Percentiles rank a stretch among this genome's conserved stretches.
phyloP scores from a whole-genome alignment of 2,113 vertebrate genomes.

The Nothobranchius furzeri region DNA sequence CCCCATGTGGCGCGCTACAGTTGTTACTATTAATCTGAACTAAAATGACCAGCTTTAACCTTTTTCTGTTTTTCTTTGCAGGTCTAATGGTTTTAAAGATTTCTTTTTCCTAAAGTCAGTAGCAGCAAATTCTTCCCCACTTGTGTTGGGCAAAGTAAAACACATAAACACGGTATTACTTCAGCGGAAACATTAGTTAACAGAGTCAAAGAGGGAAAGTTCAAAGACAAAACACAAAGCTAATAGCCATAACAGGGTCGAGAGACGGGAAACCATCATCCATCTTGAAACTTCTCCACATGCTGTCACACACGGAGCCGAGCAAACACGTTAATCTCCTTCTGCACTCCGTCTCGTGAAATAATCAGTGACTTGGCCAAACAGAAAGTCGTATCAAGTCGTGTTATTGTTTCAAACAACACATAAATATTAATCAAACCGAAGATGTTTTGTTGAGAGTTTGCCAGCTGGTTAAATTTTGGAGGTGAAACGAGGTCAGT shows the following conservation, averaged over 20 bases:
- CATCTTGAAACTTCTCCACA: constrained; percentile 23
- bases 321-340: constrained; percentile 36
- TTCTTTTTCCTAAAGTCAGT: background rate
- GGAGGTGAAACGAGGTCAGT: constrained; percentile 24
- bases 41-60: no score
- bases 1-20: no score
- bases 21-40: no score
- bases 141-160: constrained; percentile 3
- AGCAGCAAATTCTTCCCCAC: background rate
- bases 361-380: constrained; percentile 19
- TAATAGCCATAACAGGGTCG: constrained; percentile 56
- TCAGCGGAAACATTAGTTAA: constrained; percentile 24
- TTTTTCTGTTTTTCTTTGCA: no score
- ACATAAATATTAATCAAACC: constrained; percentile 52
- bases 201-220: constrained; percentile 29
- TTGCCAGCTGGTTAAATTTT: constrained; percentile 35
- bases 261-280: constrained; percentile 30
- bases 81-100: no score
- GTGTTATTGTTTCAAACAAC: constrained; percentile 49
- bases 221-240: constrained; percentile 57
- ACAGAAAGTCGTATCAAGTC: constrained; percentile 13
- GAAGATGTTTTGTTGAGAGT: constrained; percentile 24
- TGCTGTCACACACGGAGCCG: background rate
- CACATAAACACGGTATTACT: constrained; percentile 11
- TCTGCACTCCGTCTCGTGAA: constrained; percentile 31